Evolutionary conservation across 2,797 vertebrate species (phyloP), one percentile per base, ranked within the genome.

Genomic region (Coregonus suidteri): DNA sequence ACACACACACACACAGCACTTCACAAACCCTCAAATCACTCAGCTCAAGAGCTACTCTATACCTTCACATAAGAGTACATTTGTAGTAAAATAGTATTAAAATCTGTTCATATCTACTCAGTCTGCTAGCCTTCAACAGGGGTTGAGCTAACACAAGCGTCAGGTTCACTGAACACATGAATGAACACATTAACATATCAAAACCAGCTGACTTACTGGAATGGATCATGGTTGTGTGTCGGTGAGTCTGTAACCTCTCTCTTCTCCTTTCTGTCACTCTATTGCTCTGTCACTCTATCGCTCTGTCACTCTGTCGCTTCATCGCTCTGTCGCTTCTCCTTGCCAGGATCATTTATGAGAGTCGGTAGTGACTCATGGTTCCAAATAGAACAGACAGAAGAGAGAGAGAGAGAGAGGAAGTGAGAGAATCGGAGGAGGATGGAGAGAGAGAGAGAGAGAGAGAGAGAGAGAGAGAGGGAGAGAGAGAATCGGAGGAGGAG

Each of bases 141-240:
- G 18, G 1, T n/a, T 18, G 4, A n/a, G 5, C 54, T 59, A 2
- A 56, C 18, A 5, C 16, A 18, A 18, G 64, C 64, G 20, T 66
- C 30, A 30, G 20, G 11, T 31, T 30, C 11, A 30, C 7, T 34
- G 4, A 2, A 15, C 13, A 16, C 13, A 18, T 34, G 14, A 56
- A 56, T 56, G 6, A 56, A 56, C 18, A 7, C 6, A 30, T 68
- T 13, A 15, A 30, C 13, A 9, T 67, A 66, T 13, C 47, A 7
- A n/a, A 20, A 1, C 70, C 64, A 20, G 20, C 20, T 20, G 20
- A 85, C 90, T 91, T 82, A 91, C 91, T 88, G 35, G 86, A 90
- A 1, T 89, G 89, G 75, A 91, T 92, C 91, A 93, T 92, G 80
- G 37, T 71, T 1, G n/a, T 30, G 59, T 13, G 62, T 62, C n/a